Conservation (phyloP, 2,113 vertebrate genomes). For the Monarcha castaneiventris region DNA sequence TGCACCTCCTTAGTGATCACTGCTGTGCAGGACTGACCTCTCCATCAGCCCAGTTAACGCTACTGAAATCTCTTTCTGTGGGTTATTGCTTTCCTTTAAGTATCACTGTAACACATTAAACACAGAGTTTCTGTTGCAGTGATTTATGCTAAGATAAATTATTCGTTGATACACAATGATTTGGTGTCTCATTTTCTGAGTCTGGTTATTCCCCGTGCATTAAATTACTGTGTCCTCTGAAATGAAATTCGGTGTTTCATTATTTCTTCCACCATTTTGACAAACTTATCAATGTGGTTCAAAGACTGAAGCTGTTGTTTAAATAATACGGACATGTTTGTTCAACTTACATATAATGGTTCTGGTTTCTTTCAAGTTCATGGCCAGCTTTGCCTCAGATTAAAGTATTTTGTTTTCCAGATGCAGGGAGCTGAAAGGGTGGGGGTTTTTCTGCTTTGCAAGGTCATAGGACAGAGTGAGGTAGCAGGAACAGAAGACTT, state of each 20-base stretch:
- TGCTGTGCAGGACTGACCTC: neutral
- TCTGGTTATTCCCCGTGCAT: neutral
- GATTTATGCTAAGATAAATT: neutral
- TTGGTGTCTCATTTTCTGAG: neutral
- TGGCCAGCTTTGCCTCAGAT: neutral
- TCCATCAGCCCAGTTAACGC: neutral
- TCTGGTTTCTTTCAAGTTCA: neutral
- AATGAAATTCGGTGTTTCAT: neutral
- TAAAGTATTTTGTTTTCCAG: slow-evolving; percentile 8
- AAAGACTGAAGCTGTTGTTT: neutral
- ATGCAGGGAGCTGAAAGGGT: neutral
- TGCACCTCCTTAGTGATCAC: neutral
- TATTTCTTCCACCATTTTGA: neutral
- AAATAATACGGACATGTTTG: slow-evolving; percentile 16
- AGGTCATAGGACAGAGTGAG: neutral
- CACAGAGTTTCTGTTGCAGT: neutral
- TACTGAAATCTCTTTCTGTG: neutral
- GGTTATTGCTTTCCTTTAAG: neutral
- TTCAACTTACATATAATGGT: neutral
- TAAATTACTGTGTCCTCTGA: neutral
- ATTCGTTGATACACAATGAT: neutral
- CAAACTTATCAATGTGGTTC: neutral
- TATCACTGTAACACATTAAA: neutral
- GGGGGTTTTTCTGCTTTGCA: neutral
- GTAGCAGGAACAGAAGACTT: neutral